Evolutionary conservation across 2,888 invertebrate species (phyloP).

Genomic region (Tipula vernalis): DNA sequence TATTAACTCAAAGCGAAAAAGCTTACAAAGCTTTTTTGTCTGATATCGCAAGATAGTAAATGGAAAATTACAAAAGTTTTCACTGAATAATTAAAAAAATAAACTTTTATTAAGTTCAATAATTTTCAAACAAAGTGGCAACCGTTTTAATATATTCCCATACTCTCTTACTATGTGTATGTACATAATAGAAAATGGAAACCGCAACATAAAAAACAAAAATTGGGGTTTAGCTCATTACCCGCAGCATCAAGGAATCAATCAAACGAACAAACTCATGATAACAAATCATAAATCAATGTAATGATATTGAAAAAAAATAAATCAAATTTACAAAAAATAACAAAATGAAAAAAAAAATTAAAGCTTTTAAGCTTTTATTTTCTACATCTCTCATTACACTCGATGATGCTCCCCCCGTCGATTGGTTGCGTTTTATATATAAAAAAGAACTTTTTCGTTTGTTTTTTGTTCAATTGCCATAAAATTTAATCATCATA

Average conservation of each 20-base stretch:
- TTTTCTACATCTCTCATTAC: not conserved
- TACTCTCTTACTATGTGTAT: no score
- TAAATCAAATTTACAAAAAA: not conserved
- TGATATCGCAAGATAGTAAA: no score
- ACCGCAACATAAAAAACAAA: no score
- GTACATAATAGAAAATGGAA: no score
- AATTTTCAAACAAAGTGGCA: no score
- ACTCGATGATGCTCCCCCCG: not conserved
- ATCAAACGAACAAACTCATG: not conserved
- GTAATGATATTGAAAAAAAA: not conserved
- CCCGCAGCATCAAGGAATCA: not conserved
- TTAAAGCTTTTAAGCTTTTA: not conserved
- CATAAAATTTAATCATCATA: constrained; percentile 4
- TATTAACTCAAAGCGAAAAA: no score
- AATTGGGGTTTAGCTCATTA: not conserved
- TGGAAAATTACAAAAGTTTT: no score
- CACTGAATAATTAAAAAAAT: no score
- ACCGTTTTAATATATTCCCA: no score
- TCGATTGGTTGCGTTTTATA: not conserved
- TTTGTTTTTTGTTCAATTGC: not conserved
- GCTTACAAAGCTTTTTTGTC: no score
- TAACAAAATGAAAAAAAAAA: not conserved
- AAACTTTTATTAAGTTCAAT: no score
- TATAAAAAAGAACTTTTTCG: not conserved
- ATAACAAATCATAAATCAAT: not conserved